These are phyloP conservation scores for Dendrocopos noguchii DNA, from an alignment of 2,113 vertebrate genomes.

Conservation along the genomic window DNA sequence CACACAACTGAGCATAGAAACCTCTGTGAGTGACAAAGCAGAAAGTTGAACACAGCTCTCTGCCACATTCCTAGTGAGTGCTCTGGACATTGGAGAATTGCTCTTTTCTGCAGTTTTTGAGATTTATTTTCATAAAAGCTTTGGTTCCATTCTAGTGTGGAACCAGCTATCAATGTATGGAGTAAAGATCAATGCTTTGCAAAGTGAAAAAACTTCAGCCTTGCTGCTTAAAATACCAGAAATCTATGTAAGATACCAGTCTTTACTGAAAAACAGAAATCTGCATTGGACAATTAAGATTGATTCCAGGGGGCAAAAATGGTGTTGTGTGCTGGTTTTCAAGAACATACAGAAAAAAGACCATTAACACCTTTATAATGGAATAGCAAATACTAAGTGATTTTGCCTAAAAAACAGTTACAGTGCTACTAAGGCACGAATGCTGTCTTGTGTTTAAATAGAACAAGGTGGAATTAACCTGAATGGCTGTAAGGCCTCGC, in stretches of 20 bases:
- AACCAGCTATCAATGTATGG: neutral
- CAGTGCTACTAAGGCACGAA: neutral
- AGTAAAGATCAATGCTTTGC: neutral
- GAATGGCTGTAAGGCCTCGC: neutral
- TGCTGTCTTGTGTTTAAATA: neutral
- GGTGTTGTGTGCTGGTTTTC: neutral
- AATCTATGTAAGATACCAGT: neutral
- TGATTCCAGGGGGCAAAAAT: neutral
- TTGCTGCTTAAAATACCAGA: neutral
- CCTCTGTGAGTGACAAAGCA: neutral
- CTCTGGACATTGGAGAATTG: neutral
- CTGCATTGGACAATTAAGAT: neutral
- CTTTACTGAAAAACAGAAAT: neutral
- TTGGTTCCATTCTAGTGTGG: neutral
- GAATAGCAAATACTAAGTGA: neutral
- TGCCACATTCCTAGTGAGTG: neutral
- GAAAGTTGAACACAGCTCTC: neutral
- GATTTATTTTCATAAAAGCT: neutral
- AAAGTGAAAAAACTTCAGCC: neutral
- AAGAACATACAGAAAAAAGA: neutral
- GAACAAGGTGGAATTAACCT: neutral
- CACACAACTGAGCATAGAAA: neutral
- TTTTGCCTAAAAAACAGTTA: neutral
- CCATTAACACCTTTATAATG: neutral
- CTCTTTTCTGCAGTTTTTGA: neutral